Percentiles rank a stretch among this genome's conserved stretches.
phyloP scores from a whole-genome alignment of 64 coral and sea anemone genomes.

The Astreopora myriophthalma region DNA sequence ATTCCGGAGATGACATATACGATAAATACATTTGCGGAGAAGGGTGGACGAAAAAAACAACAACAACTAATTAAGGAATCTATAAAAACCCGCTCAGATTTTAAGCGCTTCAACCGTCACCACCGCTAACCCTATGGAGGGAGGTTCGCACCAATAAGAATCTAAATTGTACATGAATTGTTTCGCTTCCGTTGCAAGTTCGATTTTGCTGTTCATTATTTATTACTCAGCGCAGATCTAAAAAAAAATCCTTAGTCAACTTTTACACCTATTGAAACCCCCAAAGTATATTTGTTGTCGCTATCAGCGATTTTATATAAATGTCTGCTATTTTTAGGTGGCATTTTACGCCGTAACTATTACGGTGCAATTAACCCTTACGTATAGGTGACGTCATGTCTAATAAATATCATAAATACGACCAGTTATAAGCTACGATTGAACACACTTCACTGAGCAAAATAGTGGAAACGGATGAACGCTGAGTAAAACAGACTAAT shows the following conservation, averaged over 20 bases:
- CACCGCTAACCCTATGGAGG: background rate
- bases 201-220: background rate
- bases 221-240: background rate
- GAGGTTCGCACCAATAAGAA: background rate
- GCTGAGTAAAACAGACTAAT: background rate
- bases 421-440: too few species aligned
- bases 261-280: too few species aligned
- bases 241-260: background rate
- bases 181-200: background rate
- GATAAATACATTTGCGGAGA: too few species aligned
- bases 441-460: background rate
- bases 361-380: background rate
- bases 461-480: background rate
- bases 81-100: too few species aligned
- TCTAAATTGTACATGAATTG: background rate
- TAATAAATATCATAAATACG: background rate
- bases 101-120: too few species aligned
- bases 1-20: too few species aligned
- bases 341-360: background rate
- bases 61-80: too few species aligned
- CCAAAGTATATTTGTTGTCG: background rate
- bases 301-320: background rate
- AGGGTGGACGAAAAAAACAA: too few species aligned
- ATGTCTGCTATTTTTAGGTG: background rate
- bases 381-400: conserved; percentile 1